Evolutionary conservation across 2,888 invertebrate species (phyloP).

Genomic region (Masnerella sp.): DNA sequence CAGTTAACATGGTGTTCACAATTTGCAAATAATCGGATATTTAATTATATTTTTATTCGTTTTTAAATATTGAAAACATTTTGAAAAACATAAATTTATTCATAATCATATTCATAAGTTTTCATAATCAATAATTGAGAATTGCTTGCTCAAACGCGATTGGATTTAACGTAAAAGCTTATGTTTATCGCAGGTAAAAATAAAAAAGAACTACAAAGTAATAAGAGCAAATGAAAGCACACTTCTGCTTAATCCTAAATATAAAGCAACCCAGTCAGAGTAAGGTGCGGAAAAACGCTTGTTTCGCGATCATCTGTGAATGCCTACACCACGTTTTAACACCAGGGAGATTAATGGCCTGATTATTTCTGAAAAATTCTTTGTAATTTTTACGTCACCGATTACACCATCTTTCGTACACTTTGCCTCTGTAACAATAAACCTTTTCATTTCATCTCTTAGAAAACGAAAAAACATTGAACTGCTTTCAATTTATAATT

Average conservation of each 20-base stretch:
- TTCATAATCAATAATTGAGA: too few relatives aligned
- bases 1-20: not conserved
- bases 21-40: too few relatives aligned
- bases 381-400: conserved; percentile 30
- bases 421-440: too few relatives aligned
- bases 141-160: too few relatives aligned
- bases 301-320: conserved; percentile 42
- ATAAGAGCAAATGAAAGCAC: conserved; percentile 38
- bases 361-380: conserved; percentile 39
- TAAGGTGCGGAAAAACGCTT: conserved; percentile 44
- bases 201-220: conserved; percentile 16
- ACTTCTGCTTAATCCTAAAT: conserved; percentile 59
- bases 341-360: conserved; percentile 21
- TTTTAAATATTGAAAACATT: too few relatives aligned
- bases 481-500: too few relatives aligned
- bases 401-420: conserved; percentile 9
- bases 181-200: conserved; percentile 4
- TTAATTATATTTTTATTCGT: too few relatives aligned
- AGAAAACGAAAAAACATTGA: too few relatives aligned
- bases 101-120: too few relatives aligned
- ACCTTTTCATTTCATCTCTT: too few relatives aligned
- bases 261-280: conserved; percentile 62
- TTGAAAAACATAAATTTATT: too few relatives aligned
- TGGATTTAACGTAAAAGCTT: too few relatives aligned
- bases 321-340: conserved; percentile 28